These are phyloP conservation scores for Drosophila recens DNA, from an alignment of 2,888 invertebrate species.

Conservation along the genomic window DNA sequence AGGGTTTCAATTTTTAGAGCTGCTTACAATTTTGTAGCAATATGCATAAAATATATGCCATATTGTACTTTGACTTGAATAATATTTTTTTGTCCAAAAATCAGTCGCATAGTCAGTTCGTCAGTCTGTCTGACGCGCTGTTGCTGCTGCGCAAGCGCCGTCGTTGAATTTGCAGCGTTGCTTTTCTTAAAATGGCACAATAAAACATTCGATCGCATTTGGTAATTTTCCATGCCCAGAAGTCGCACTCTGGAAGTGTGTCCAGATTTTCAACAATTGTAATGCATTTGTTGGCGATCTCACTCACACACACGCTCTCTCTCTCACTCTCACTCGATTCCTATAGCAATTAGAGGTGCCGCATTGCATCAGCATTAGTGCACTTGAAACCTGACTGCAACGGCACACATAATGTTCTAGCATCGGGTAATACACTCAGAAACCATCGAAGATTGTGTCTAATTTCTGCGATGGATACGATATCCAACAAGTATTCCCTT, in stretches of 20 bases:
- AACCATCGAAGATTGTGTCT: constrained; percentile 9
- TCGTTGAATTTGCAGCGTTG: constrained; percentile 46
- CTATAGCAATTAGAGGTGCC: constrained; percentile 3
- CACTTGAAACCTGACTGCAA: constrained; percentile 43
- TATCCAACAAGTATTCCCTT: background rate
- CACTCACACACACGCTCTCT: background rate
- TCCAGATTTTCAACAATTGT: constrained; percentile 33
- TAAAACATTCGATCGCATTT: constrained; percentile 43
- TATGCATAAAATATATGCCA: constrained; percentile 33
- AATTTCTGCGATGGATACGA: constrained; percentile 17
- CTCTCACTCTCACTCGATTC: background rate
- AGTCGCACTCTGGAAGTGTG: constrained; percentile 36
- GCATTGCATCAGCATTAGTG: constrained; percentile 39
- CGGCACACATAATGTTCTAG: constrained; percentile 21
- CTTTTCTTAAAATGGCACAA: constrained; percentile 52
- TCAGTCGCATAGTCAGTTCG: constrained; percentile 10
- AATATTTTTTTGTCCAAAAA: constrained; percentile 5
- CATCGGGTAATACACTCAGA: constrained; percentile 18
- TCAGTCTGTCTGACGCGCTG: constrained; percentile 2
- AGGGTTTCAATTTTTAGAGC: constrained; percentile 61
- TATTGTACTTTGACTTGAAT: constrained; percentile 39
- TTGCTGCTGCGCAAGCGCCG: constrained; percentile 69
- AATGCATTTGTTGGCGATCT: constrained; percentile 20
- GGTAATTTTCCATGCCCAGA: constrained; percentile 64
- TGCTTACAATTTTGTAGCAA: constrained; percentile 49